Evolutionary conservation across 2,797 vertebrate species (phyloP).

Genomic region (Thaleichthys pacificus): DNA sequence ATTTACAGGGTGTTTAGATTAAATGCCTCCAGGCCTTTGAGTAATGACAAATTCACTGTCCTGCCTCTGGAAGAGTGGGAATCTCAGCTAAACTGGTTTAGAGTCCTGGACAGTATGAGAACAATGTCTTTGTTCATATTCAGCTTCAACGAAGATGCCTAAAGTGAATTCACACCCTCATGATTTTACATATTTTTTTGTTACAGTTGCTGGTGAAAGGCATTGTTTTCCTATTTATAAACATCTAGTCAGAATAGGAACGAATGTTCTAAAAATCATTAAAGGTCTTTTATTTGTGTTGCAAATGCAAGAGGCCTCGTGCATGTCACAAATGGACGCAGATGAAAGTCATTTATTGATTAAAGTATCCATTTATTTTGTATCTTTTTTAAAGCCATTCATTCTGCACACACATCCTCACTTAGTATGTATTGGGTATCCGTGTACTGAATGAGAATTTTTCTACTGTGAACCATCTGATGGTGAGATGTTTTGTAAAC

Average conservation of each 20-base stretch:
- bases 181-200: background rate
- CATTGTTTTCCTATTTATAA: background rate
- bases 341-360: conserved; percentile 41
- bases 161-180: background rate
- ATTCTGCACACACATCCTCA: conserved; percentile 28
- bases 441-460: conserved; percentile 37
- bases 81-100: background rate
- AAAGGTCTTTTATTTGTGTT: too few relatives aligned
- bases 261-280: too few relatives aligned
- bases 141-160: too few relatives aligned
- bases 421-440: conserved; percentile 45
- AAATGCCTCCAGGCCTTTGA: too few relatives aligned
- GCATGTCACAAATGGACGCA: conserved; percentile 9
- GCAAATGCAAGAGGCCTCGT: background rate
- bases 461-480: conserved; percentile 35
- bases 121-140: background rate
- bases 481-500: conserved; percentile 50
- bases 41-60: background rate
- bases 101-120: background rate
- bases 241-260: too few relatives aligned
- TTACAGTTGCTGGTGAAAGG: conserved; percentile 6
- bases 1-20: conserved; percentile 43
- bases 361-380: conserved; percentile 12
- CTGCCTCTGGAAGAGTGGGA: background rate
- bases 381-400: conserved; percentile 5